Evolutionary conservation across 2,113 vertebrate genomes (phyloP), one percentile per base, ranked within the genome.

Genomic region (Cacatua alba): DNA sequence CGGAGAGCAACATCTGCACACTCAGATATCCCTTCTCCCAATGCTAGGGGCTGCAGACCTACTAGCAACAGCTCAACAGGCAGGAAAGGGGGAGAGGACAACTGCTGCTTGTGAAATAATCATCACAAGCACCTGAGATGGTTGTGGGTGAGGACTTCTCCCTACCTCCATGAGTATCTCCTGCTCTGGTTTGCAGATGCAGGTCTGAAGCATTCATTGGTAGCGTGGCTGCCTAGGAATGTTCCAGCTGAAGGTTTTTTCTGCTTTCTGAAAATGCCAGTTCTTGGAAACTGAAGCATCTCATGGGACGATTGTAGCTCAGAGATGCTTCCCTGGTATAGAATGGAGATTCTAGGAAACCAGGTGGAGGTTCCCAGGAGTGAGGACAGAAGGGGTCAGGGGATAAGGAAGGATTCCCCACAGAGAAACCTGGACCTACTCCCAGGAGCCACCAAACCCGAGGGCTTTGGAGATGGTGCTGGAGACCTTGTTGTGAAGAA

Each of bases 341-440:
- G 17, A 69, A 62, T 5, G 26, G 53, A 26, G 62, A 44, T 17
- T 52, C 63, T 6, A 21, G 13, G 74, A 78, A 86, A 37, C 6
- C 33, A 69, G 37, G 29, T 25, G 20, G 71, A 68, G 25, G 12
- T 1, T 13, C 20, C 20, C 20, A 21, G 2, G 7, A 49, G 43
- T 5, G n/a, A 55, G 28, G 49, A 41, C 6, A 2, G 10, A 37
- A 9, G 15, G 41, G 18, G 8, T 1, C 1, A 7, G 59, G 43
- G 51, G 24, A 86, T 15, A 35, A 29, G 60, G 41, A 26, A 33
- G n/a, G 43, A 41, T 48, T 76, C 18, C 25, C 55, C 25, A 14
- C 25, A 29, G 21, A 28, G 37, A 60, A 62, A 39, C 25, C 33
- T 11, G 77, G 79, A 71, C 24, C 21, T 41, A 25, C 53, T 17